Conservation (phyloP, 2,797 vertebrate genomes). For the Pangasius macronema region DNA sequence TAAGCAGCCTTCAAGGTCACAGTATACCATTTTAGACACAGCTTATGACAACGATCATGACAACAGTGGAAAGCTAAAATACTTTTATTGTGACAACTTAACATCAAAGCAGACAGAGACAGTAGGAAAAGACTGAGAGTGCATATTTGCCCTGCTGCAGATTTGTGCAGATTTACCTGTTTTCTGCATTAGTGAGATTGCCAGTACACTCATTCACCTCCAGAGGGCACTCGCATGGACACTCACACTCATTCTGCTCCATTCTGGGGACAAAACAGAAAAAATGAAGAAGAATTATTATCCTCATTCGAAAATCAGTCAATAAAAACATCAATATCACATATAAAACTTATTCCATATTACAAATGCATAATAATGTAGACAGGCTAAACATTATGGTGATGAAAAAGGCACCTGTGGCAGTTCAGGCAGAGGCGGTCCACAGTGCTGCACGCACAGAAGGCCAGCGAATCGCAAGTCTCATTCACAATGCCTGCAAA, state of each 20-base stretch:
- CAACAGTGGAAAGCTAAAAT: not conserved
- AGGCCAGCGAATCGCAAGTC: slow-evolving; percentile 94
- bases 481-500: slow-evolving; percentile 98
- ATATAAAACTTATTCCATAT: not conserved
- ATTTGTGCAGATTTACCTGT: slow-evolving; percentile 76
- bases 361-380: not conserved
- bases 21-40: too few species aligned
- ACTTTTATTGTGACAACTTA: not conserved
- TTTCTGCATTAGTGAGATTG: slow-evolving; percentile 95
- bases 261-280: slow-evolving; percentile 74
- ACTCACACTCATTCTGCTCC: slow-evolving; percentile 99
- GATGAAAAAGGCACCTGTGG: slow-evolving; percentile 80
- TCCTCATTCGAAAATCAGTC: not conserved
- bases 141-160: not conserved
- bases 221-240: slow-evolving; percentile 97
- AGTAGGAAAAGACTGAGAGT: not conserved
- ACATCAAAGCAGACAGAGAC: not conserved
- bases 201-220: slow-evolving; percentile 98
- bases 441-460: slow-evolving; percentile 98
- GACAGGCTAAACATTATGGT: not conserved
- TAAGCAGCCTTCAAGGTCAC: not conserved
- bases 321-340: not conserved
- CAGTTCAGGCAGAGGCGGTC: slow-evolving; percentile 98
- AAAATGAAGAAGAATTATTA: not conserved
- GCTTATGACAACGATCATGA: not conserved